Evolutionary conservation across 2,888 invertebrate species (phyloP).

Genomic region (Agriopis leucophaearia): DNA sequence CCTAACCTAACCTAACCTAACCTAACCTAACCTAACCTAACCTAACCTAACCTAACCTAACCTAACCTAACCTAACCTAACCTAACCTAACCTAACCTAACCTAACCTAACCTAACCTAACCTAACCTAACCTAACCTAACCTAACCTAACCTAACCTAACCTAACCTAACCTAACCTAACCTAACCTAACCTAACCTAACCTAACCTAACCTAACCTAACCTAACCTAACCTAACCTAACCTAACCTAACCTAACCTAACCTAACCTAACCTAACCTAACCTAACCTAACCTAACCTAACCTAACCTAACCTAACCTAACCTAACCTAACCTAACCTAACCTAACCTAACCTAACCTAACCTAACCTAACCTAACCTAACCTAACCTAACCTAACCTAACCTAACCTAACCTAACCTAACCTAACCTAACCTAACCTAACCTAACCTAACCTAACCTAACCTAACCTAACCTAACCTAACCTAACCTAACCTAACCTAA

Average conservation of each 20-base stretch:
- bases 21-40: constrained; percentile 30
- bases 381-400: constrained; percentile 38
- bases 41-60: too few relatives aligned
- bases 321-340: constrained; percentile 44
- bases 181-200: constrained; percentile 34
- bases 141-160: constrained; percentile 32
- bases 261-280: constrained; percentile 41
- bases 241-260: constrained; percentile 39
- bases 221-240: constrained; percentile 34
- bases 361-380: constrained; percentile 36
- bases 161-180: constrained; percentile 38
- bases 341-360: constrained; percentile 46
- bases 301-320: constrained; percentile 42
- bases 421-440: background rate
- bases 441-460: constrained; percentile 32
- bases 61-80: constrained; percentile 36
- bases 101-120: constrained; percentile 39
- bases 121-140: constrained; percentile 15
- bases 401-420: constrained; percentile 32
- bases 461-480: constrained; percentile 44
- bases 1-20: constrained; percentile 39
- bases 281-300: constrained; percentile 44
- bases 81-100: constrained; percentile 42
- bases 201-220: constrained; percentile 33
- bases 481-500: constrained; percentile 43